A percentile compares a stretch with the other conserved stretches of the same genome.
These are phyloP conservation scores for Phyllostomus hastatus DNA, from an alignment of 2,113 vertebrate genomes.

Conservation along the genomic window DNA sequence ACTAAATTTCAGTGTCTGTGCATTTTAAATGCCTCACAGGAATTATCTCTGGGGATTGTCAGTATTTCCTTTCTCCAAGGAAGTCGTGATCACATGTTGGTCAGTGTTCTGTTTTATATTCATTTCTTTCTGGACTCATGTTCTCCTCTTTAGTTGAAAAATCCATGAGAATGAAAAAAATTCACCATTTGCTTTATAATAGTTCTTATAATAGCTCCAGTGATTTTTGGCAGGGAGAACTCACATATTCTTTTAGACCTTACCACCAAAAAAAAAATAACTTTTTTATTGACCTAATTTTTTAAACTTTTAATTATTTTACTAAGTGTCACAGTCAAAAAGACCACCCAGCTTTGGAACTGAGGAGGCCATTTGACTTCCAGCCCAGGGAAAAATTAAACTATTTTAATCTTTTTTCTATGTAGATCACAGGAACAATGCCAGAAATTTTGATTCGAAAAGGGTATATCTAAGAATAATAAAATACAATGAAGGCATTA, in stretches of 20 bases:
- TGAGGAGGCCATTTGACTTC: not conserved
- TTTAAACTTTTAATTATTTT: not conserved
- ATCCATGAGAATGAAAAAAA: not conserved
- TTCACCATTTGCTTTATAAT: not conserved
- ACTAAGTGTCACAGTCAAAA: not conserved
- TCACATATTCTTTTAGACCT: not conserved
- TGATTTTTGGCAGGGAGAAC: not conserved
- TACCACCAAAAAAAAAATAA: not conserved
- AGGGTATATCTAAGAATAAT: not conserved
- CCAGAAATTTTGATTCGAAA: not conserved
- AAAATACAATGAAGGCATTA: not conserved
- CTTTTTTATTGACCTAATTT: not conserved
- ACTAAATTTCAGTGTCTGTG: not conserved
- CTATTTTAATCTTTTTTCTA: not conserved
- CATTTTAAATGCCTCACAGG: not conserved
- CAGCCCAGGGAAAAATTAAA: not conserved
- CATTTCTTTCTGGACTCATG: not conserved
- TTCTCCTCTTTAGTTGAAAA: not conserved
- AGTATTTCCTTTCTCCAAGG: not conserved
- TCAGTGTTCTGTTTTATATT: not conserved
- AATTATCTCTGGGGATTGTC: not conserved
- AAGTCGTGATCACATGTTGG: not conserved
- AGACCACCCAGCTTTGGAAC: not conserved
- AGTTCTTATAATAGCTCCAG: not conserved
- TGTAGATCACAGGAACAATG: not conserved